phyloP scores from a whole-genome alignment of 2,113 vertebrate species.

The Sinocyclocheilus anophthalmus region DNA sequence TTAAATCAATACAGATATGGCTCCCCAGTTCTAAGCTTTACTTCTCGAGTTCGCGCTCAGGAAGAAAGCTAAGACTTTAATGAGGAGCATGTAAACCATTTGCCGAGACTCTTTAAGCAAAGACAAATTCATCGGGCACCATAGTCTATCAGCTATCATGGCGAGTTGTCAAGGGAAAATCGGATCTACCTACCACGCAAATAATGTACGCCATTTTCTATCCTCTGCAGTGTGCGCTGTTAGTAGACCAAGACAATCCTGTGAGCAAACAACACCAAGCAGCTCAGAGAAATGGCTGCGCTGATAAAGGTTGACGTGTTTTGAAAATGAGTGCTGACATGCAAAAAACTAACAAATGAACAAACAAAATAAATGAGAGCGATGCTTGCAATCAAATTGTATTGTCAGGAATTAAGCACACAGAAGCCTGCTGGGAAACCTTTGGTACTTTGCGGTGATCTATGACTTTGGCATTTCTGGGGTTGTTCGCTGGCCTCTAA shows the following conservation, averaged over 20 bases:
- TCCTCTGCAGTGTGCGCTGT: not conserved
- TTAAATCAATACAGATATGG: conserved; percentile 76
- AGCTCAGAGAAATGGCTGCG: conserved; percentile 1
- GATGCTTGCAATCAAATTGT: not conserved
- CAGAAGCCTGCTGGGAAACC: not conserved
- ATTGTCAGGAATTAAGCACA: not conserved
- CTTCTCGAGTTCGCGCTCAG: conserved; percentile 63
- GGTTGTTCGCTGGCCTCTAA: not conserved
- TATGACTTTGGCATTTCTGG: conserved; percentile 15
- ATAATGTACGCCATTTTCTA: conserved; percentile 16
- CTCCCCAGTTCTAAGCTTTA: conserved; percentile 65
- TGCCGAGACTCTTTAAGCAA: conserved; percentile 40
- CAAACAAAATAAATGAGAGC: not conserved
- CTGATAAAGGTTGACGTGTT: conserved; percentile 46
- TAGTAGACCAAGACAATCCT: conserved; percentile 26
- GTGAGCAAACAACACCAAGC: conserved; percentile 27
- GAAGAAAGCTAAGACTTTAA: conserved; percentile 65
- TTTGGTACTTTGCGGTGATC: not conserved
- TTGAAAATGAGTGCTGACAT: conserved; percentile 20
- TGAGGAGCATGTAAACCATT: conserved; percentile 65
- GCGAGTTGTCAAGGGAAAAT: conserved; percentile 42
- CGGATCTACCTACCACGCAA: conserved; percentile 22
- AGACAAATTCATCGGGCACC: conserved; percentile 41
- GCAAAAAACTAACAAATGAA: conserved; percentile 11
- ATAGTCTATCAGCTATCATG: conserved; percentile 43